phyloP scores from a whole-genome alignment of 2,797 vertebrate species.

The Cossypha niveicapilla region DNA sequence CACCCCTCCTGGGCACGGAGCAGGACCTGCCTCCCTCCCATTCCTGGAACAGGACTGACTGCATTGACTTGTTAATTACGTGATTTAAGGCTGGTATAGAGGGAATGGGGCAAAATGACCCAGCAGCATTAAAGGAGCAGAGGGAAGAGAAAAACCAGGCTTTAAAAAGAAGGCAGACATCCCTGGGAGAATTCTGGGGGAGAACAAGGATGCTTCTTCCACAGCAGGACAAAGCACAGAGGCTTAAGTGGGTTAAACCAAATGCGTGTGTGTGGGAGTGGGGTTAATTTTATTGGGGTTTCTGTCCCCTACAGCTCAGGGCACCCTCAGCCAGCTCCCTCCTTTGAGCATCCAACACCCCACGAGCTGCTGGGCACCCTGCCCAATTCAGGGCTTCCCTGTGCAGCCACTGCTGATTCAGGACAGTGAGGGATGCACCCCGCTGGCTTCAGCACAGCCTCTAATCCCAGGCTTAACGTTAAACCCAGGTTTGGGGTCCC shows the following conservation, averaged over 20 bases:
- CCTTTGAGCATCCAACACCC: neutral
- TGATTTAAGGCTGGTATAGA: neutral
- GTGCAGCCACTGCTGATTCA: neutral
- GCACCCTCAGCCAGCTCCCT: neutral
- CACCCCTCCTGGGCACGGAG: accelerated
- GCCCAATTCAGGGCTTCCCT: accelerated
- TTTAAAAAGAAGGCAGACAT: neutral
- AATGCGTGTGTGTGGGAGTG: accelerated
- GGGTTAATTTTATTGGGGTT: neutral
- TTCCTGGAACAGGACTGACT: neutral
- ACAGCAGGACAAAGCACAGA: neutral
- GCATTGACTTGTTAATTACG: accelerated
- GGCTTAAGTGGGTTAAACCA: neutral
- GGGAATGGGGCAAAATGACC: neutral
- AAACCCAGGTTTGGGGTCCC: neutral
- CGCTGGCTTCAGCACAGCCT: neutral
- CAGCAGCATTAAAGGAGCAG: neutral
- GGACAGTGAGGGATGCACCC: neutral
- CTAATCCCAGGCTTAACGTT: constrained; percentile 35
- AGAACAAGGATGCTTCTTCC: neutral
- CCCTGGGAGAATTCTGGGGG: neutral
- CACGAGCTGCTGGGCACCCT: accelerated
- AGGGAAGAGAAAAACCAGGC: neutral
- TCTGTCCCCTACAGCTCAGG: neutral
- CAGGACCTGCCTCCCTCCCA: neutral